Conservation (phyloP, 2,113 vertebrate genomes). For the Calidris pygmaea region DNA sequence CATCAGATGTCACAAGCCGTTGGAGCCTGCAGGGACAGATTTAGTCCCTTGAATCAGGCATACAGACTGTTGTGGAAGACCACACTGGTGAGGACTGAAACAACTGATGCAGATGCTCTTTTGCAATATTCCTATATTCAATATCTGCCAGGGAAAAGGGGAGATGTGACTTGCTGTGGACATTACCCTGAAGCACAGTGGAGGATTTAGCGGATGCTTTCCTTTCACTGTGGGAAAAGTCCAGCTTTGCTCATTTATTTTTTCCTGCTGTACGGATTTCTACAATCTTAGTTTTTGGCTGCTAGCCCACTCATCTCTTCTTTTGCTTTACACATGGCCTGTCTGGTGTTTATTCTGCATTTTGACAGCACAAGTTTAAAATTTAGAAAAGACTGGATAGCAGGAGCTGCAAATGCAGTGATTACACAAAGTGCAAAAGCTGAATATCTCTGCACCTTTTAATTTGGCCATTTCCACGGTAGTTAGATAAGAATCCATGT, state of each 20-base stretch:
- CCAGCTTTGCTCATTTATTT: neutral
- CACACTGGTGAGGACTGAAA: neutral
- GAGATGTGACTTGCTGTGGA: neutral
- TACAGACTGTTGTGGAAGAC: neutral
- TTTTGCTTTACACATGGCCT: conserved; percentile 4
- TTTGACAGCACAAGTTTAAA: neutral
- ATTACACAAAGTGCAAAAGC: neutral
- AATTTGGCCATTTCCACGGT: conserved; percentile 28
- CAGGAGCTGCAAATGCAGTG: neutral
- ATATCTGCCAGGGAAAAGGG: neutral
- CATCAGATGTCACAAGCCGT: neutral
- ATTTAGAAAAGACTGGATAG: neutral
- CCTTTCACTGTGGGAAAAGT: neutral
- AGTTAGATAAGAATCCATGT: neutral
- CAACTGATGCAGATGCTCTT: neutral
- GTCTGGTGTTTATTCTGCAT: conserved; percentile 13
- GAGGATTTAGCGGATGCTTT: conserved; percentile 1
- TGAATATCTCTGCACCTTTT: neutral
- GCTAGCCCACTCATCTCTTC: neutral
- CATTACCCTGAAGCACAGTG: neutral
- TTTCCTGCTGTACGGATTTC: neutral
- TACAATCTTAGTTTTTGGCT: conserved; percentile 37
- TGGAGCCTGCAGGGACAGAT: neutral
- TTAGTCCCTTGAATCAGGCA: neutral
- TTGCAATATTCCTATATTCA: neutral